Evolutionary conservation across 2,113 vertebrate genomes (phyloP).

Genomic region (Ctenodactylus gundi): DNA sequence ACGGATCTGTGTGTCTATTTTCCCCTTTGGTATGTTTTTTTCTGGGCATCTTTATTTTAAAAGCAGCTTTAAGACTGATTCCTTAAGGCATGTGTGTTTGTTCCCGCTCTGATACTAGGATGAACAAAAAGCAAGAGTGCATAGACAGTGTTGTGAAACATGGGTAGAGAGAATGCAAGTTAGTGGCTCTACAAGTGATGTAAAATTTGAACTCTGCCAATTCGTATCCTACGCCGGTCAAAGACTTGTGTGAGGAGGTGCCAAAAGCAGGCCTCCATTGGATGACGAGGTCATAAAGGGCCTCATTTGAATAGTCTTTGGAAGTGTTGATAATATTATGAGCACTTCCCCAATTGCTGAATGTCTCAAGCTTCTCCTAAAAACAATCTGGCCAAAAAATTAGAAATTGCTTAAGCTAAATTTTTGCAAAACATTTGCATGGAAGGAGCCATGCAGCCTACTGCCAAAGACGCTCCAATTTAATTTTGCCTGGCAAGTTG

Average conservation of each 20-base stretch:
- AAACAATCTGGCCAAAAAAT: constrained; percentile 32
- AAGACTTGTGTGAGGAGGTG: not conserved
- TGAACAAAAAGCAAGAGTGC: not conserved
- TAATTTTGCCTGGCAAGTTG: constrained; percentile 55
- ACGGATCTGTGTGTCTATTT: not conserved
- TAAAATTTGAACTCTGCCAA: not conserved
- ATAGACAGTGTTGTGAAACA: not conserved
- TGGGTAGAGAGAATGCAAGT: not conserved
- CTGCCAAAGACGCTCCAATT: constrained; percentile 63
- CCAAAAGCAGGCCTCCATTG: not conserved
- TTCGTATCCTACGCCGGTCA: not conserved
- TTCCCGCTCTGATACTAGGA: not conserved
- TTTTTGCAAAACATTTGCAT: constrained; percentile 68
- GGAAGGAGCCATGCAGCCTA: not conserved
- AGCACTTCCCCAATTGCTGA: constrained; percentile 9
- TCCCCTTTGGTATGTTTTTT: not conserved
- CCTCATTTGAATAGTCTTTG: not conserved
- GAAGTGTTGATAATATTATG: not conserved
- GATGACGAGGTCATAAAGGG: not conserved
- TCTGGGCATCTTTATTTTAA: not conserved
- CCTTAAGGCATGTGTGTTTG: not conserved
- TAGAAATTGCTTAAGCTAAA: constrained; percentile 58
- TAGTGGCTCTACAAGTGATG: not conserved
- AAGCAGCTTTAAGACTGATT: not conserved
- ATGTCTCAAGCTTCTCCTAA: constrained; percentile 36